Base-by-base conservation (phyloP, 1,140 invertebrate species). In the Andricus grossulariae region DNA sequence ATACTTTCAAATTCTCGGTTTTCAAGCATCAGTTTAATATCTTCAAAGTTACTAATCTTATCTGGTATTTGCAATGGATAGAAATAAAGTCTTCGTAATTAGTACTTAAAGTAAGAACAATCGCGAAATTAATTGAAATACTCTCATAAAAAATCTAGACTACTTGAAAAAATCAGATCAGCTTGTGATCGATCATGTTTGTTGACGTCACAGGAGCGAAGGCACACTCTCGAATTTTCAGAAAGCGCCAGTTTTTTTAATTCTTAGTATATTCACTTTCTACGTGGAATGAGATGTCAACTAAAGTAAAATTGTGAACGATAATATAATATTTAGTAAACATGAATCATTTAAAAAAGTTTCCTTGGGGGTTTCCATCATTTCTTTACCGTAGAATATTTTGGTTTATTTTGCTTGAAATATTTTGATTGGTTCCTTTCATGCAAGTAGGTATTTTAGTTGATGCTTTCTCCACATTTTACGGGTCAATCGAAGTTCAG, bases 141-240 rank as follows among this genome's bases (percentile, higher is more conserved):
- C 15, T 73, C 55, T 39, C 76, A 78, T 81, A 81, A 66, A 81
- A 81, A 81, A 81, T 78, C 80, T 81, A 81, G 77, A 77, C 80
- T 81, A 78, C 76, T 71, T 49, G 50, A 78, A 75, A 74, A 78
- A 76, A 7, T 45, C 80, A 75, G 74, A 81, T 74, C 76, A 78
- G 76, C 74, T 66, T 66, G 57, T 60, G 73, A 76, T 75, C 76
- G 80, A 76, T 45, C 39, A 45, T 45, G 39, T 45, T 45, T 45
- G 39, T 39, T 11, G 8, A 45, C 7, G 39, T 45, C 39, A 80
- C n/a, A 50, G 80, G 80, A 79, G 76, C 60, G 80, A 86, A 86
- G 83, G 85, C 85, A 86, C 82, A 66, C 82, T 82, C 79, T 76
- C 79, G 76, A 86, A 82, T 72, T 76, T n/a, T 81, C 74, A 82